Conservation (phyloP, 2,888 invertebrate genomes). For the Sesia bembeciformis region DNA sequence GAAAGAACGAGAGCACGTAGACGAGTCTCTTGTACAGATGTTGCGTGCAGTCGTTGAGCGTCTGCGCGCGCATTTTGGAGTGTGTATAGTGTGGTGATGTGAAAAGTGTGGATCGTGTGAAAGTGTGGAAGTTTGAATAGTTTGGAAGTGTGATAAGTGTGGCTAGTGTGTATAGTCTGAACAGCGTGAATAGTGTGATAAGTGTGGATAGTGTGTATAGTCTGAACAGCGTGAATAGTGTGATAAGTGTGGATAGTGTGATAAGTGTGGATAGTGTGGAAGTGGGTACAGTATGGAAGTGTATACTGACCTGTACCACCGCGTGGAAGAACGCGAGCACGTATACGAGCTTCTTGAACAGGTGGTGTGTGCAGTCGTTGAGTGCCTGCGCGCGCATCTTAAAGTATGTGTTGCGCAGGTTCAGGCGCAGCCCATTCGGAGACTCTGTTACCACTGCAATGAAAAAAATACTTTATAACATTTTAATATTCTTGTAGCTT, state of each 20-base stretch:
- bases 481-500: background rate
- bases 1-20: constrained; percentile 93
- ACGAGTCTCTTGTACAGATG: constrained; percentile 85
- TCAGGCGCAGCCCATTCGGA: constrained; percentile 91
- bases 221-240: too few species aligned
- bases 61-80: constrained; percentile 85
- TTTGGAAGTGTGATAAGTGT: too few species aligned
- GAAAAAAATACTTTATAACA: background rate
- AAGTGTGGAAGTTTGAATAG: too few species aligned
- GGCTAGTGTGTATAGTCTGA: too few species aligned
- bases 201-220: too few species aligned
- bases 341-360: constrained; percentile 88
- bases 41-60: constrained; percentile 83
- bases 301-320: constrained; percentile 80
- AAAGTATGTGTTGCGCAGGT: constrained; percentile 90
- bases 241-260: too few species aligned
- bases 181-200: too few species aligned
- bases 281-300: too few species aligned
- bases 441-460: constrained; percentile 91
- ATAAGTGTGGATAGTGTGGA: too few species aligned
- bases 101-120: too few species aligned
- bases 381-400: constrained; percentile 85
- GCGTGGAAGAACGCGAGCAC: constrained; percentile 95
- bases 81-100: constrained; percentile 83
- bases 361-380: constrained; percentile 81